Conservation (phyloP, 2,888 invertebrate genomes). For the Lithophane semibrunnea region DNA sequence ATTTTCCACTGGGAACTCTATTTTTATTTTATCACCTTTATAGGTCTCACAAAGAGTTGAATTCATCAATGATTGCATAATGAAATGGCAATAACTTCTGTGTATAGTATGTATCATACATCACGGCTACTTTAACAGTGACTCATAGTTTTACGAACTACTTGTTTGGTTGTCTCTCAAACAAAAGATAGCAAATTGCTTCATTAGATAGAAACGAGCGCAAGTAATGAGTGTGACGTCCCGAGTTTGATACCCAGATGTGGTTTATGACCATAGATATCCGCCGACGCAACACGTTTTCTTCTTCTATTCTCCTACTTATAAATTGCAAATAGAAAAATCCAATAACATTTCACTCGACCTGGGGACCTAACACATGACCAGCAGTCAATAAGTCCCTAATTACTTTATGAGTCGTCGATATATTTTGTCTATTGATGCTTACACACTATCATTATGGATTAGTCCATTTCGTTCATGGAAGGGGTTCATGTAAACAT, state of each 20-base stretch:
- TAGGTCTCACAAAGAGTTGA: not conserved
- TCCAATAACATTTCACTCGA: not conserved
- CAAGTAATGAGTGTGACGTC: conserved; percentile 7
- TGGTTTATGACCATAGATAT: not conserved
- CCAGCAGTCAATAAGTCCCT: not conserved
- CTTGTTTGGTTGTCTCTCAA: conserved; percentile 18
- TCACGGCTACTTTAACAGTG: conserved; percentile 16
- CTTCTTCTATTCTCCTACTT: too few species aligned
- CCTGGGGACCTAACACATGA: not conserved
- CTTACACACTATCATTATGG: not conserved
- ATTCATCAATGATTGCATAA: conserved; percentile 5
- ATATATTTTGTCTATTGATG: not conserved
- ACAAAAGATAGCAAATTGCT: conserved; percentile 29
- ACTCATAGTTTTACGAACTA: conserved; percentile 20
- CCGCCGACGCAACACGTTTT: too few species aligned
- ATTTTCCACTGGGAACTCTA: not conserved
- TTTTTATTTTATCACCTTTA: not conserved
- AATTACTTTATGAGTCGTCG: not conserved
- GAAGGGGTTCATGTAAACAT: not conserved
- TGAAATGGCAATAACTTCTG: not conserved
- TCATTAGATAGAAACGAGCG: not conserved
- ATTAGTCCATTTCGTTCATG: not conserved
- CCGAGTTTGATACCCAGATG: conserved; percentile 12
- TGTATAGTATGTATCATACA: not conserved
- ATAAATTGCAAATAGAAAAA: not conserved